Percentiles rank a stretch among this genome's conserved stretches.
Evolutionary conservation across 2,888 invertebrate species (phyloP).

Genomic region (Lepidochrysops patricia): DNA sequence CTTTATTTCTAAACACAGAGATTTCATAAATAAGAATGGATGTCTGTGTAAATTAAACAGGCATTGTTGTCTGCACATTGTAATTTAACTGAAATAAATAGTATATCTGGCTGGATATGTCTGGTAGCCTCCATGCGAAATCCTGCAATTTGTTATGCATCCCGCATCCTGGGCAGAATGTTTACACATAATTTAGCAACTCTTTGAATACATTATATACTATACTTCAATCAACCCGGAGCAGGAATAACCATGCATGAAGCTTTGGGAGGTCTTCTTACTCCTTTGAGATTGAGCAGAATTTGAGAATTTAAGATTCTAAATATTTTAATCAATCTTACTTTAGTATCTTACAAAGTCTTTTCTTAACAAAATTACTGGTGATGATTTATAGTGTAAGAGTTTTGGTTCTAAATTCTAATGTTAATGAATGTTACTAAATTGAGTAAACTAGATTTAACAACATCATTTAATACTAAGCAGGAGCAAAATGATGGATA

Average conservation of each 20-base stretch:
- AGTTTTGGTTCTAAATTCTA: too few species aligned
- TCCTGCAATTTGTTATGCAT: neutral
- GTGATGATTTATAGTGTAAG: too few species aligned
- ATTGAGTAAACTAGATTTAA: too few species aligned
- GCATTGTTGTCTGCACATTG: slow-evolving; percentile 14
- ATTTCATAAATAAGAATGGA: neutral
- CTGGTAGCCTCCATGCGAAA: neutral
- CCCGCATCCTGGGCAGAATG: neutral
- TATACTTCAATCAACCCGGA: neutral
- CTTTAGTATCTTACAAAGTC: too few species aligned
- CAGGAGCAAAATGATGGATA: neutral
- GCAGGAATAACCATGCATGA: too few species aligned
- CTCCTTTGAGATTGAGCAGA: too few species aligned
- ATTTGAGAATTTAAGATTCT: too few species aligned
- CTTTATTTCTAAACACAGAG: neutral
- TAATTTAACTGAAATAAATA: neutral
- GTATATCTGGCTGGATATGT: neutral
- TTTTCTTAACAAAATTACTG: too few species aligned
- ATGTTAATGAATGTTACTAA: too few species aligned
- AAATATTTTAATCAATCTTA: too few species aligned
- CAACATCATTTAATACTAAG: too few species aligned
- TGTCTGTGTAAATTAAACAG: neutral
- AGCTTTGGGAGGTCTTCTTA: neutral
- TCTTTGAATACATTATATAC: neutral
- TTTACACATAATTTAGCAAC: neutral